Evolutionary conservation across 2,797 vertebrate species (phyloP), one percentile per base, ranked within the genome.

Genomic region (Enteromius trimaculatus): DNA sequence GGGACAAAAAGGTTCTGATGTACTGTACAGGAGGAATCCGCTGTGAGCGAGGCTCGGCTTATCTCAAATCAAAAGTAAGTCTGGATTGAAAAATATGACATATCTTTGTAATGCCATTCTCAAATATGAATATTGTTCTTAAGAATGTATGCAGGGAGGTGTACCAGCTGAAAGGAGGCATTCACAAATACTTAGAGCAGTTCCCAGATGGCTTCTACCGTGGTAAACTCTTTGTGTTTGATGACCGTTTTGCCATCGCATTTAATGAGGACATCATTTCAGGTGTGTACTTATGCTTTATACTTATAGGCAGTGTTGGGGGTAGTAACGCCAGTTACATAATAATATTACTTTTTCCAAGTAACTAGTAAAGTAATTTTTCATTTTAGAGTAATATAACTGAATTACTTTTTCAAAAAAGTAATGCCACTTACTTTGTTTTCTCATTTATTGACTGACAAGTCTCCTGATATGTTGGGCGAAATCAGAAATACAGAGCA

Each of bases 21-120:
- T 99, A 99, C 90, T 99, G 98, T 90, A 99, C 98, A 0, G 98
- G 97, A 74, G 98, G 98, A 77, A 97, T 99, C 85, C 97, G 98
- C 80, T 99, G 98, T 84, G 98, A 99, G 89, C 94, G 97, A 2
- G 97, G 94, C 76, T 99, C 98, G 1, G 98, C 98, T 19, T 99
- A 99, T 89, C 96, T 99, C 49, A 93, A 92, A 87, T 97, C 97
- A 47, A 99, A 98, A 93, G 98, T 99, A 69, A 89, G 91, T 53
- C 14, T 62, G 53, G 19, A 64, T 34, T 0, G 4, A 2, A 29
- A 47, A 23, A n/a, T 8, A 55, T 3, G 0, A 23, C 31, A 16
- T 14, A 16, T 55, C 72, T 31, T 34, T 55, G 21, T 6, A 26
- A 51, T 19, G 21, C 39, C 29, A 37, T 49, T 64, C 9, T 74